Evolutionary conservation across 2,797 vertebrate species (phyloP).

Genomic region (Lithobates sylvaticus): DNA sequence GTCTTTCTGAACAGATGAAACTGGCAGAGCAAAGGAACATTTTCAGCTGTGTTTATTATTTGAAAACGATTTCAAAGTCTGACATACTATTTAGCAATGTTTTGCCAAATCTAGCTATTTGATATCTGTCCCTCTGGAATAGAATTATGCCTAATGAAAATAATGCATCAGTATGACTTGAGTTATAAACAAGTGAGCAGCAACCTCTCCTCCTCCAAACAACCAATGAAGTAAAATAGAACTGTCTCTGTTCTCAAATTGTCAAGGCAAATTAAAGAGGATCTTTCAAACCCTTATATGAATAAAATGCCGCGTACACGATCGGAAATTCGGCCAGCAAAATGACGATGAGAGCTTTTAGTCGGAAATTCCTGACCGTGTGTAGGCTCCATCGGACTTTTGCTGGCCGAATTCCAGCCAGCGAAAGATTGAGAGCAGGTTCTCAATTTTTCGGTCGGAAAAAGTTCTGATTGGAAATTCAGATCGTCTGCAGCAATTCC

Average conservation of each 20-base stretch:
- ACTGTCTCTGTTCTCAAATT: background rate
- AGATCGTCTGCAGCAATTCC: no score
- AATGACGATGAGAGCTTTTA: no score
- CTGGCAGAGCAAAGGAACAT: conserved; percentile 59
- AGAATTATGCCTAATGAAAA: conserved; percentile 33
- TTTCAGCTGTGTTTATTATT: conserved; percentile 59
- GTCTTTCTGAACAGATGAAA: conserved; percentile 56
- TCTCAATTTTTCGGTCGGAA: no score
- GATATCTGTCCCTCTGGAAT: conserved; percentile 32
- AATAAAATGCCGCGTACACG: no score
- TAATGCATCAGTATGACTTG: conserved; percentile 22
- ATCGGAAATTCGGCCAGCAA: no score
- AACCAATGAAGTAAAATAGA: background rate
- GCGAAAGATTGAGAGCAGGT: no score
- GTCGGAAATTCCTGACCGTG: no score
- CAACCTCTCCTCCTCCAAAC: background rate
- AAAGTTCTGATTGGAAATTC: no score
- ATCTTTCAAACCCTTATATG: background rate
- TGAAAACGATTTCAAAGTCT: conserved; percentile 30
- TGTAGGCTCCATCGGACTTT: no score
- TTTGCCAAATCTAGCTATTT: conserved; percentile 35
- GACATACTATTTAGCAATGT: conserved; percentile 14
- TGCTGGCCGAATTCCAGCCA: no score
- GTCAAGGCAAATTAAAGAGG: background rate
- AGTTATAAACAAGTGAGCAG: conserved; percentile 32